Evolutionary conservation across 2,888 invertebrate species (phyloP), one percentile per base, ranked within the genome.

Genomic region (Allygus modestus): DNA sequence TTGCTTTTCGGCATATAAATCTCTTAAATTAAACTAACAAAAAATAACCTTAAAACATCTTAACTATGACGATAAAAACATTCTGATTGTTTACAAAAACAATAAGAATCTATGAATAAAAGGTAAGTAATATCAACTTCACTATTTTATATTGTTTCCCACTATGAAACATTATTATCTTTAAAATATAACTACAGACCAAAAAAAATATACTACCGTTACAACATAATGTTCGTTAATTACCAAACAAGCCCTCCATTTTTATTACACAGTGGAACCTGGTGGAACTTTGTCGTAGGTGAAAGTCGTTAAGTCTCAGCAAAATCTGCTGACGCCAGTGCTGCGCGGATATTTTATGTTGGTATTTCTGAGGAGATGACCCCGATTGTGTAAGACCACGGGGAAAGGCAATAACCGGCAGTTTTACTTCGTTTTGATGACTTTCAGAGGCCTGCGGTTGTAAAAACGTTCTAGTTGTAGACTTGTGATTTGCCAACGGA

Each of bases 381-480:
- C 33, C 69, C 69, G 31, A 69, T 73, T 73, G 73, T 73, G 73
- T 23, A 73, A 73, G 65, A 4, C 17, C n/a, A n/a, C 20, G 17
- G 73, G 41, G 73, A 73, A 73, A 73, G 73, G 73, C 73, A 20
- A 73, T 73, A 73, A 41, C 43, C 23, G 20, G 23, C 37, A n/a
- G 73, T 37, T 73, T 73, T 73, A 73, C 41, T 73, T 9, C 73
- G 31, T 0, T 73, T 73, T 73, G 73, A 73, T 73, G 73, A 11
- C 41, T 37, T 31, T 23, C 41, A 73, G 37, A 73, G 65, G 65
- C 28, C 58, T 58, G 65, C 65, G 28, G 65, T 15, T 5, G 65
- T 65, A 65, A 65, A 65, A 65, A 65, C 28, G 65, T 9, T 65
- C 65, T 31, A 65, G 65, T 65, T 65, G 28, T 28, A 20, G 12